phyloP scores from a whole-genome alignment of 1,140 invertebrate species.

The Zeugodacus cucurbitae region DNA sequence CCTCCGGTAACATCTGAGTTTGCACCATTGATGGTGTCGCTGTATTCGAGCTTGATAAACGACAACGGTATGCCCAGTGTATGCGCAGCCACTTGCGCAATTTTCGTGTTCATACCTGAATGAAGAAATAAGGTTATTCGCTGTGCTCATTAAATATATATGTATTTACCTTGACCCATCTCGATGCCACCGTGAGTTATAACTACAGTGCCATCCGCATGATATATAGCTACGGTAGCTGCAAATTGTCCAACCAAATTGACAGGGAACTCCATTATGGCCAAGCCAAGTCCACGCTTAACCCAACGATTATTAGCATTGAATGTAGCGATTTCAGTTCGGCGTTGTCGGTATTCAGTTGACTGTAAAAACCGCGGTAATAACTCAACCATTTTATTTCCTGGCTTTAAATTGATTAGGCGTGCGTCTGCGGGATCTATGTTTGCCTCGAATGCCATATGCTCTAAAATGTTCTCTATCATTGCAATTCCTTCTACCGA shows the following conservation, averaged over 20 bases:
- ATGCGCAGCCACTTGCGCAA: slow-evolving; percentile 81
- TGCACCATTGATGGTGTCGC: slow-evolving; percentile 73
- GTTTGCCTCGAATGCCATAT: slow-evolving; percentile 75
- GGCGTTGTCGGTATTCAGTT: slow-evolving; percentile 68
- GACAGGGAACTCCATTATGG: slow-evolving; percentile 71
- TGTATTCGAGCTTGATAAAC: slow-evolving; percentile 76
- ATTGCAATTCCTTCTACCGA: slow-evolving; percentile 73
- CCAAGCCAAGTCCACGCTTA: slow-evolving; percentile 72
- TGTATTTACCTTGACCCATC: slow-evolving; percentile 74
- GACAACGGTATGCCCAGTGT: slow-evolving; percentile 78
- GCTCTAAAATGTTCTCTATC: slow-evolving; percentile 84
- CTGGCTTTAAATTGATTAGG: slow-evolving; percentile 71
- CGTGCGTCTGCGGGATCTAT: slow-evolving; percentile 78
- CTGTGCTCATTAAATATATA: background rate
- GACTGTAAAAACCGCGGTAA: slow-evolving; percentile 55
- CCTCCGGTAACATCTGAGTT: slow-evolving; percentile 77
- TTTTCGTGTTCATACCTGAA: slow-evolving; percentile 72
- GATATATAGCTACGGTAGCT: slow-evolving; percentile 74
- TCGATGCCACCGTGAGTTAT: slow-evolving; percentile 77
- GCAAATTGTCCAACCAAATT: slow-evolving; percentile 68
- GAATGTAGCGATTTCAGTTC: slow-evolving; percentile 68
- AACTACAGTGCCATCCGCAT: slow-evolving; percentile 75
- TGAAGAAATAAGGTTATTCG: background rate
- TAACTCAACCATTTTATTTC: slow-evolving; percentile 63
- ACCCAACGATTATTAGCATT: slow-evolving; percentile 76